A percentile compares a stretch with the other conserved stretches of the same genome.
Conservation (phyloP, 2,888 invertebrate species). For the Cataglyphis albicans region DNA sequence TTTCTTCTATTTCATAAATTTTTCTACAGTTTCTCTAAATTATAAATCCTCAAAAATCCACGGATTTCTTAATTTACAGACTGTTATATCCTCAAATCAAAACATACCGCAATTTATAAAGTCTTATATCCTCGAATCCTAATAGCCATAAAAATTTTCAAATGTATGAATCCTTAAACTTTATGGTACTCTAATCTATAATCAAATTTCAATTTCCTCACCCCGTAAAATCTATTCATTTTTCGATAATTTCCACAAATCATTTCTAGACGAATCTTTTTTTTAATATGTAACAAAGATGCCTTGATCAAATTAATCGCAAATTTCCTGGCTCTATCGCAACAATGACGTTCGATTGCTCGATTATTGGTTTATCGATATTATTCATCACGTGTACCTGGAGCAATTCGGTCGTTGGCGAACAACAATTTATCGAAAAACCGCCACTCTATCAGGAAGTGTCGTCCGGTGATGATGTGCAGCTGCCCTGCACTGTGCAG, state of each 20-base stretch:
- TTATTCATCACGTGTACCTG: slow-evolving; percentile 4
- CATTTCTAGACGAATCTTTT: neutral
- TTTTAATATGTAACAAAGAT: neutral
- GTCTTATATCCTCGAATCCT: neutral
- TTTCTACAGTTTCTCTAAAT: neutral
- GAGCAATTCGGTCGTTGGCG: slow-evolving; percentile 70
- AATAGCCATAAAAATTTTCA: neutral
- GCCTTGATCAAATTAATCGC: neutral
- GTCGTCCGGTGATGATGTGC: slow-evolving; percentile 93
- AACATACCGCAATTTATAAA: neutral
- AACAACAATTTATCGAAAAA: slow-evolving; percentile 94
- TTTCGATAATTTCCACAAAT: neutral
- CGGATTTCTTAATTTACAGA: neutral
- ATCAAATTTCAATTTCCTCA: neutral
- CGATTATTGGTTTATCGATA: neutral
- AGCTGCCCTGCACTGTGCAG: slow-evolving; percentile 93
- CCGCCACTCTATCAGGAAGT: slow-evolving; percentile 94
- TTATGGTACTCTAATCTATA: neutral
- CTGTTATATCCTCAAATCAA: neutral
- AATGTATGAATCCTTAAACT: neutral
- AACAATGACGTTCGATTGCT: slow-evolving; percentile 19
- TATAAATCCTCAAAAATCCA: neutral
- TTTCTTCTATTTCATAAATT: neutral
- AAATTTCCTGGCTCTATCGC: neutral
- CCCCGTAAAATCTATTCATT: neutral